Percentiles rank a stretch among this genome's conserved stretches.
These are phyloP conservation scores for Malurus splendens DNA, from an alignment of 2,797 vertebrate species.

Conservation along the genomic window DNA sequence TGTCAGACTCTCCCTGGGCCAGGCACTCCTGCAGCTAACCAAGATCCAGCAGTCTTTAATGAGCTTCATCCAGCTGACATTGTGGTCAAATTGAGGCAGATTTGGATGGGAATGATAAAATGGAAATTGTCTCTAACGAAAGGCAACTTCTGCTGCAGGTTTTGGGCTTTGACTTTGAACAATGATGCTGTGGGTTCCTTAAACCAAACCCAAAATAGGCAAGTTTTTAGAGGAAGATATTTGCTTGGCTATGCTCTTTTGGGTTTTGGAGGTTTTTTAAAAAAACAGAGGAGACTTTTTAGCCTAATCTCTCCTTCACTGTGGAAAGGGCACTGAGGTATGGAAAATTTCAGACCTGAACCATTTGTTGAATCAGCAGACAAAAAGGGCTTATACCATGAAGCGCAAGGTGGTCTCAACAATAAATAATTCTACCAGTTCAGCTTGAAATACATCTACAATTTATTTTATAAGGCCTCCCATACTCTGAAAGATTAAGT, in stretches of 20 bases:
- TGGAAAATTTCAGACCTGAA: not conserved
- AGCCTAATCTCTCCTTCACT: not conserved
- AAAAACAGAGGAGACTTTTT: not conserved
- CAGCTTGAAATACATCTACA: not conserved
- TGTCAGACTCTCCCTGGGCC: fast-evolving
- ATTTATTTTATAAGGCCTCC: not conserved
- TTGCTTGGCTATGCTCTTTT: not conserved
- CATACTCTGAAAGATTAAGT: not conserved
- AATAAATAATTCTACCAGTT: not conserved
- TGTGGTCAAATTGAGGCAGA: not conserved
- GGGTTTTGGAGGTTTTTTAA: not conserved
- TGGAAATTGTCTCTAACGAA: not conserved
- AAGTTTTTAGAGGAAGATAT: not conserved
- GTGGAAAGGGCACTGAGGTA: not conserved
- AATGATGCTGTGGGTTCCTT: not conserved
- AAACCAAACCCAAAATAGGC: not conserved
- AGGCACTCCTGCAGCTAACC: not conserved
- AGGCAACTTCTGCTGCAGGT: not conserved
- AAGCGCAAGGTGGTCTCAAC: not conserved
- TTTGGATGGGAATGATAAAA: not conserved
- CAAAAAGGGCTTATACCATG: not conserved
- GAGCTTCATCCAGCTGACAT: not conserved
- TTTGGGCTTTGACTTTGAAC: not conserved
- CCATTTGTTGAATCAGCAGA: not conserved
- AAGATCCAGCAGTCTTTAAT: not conserved